These are phyloP conservation scores for Merops nubicus DNA, from an alignment of 2,113 vertebrate species.

Conservation along the genomic window DNA sequence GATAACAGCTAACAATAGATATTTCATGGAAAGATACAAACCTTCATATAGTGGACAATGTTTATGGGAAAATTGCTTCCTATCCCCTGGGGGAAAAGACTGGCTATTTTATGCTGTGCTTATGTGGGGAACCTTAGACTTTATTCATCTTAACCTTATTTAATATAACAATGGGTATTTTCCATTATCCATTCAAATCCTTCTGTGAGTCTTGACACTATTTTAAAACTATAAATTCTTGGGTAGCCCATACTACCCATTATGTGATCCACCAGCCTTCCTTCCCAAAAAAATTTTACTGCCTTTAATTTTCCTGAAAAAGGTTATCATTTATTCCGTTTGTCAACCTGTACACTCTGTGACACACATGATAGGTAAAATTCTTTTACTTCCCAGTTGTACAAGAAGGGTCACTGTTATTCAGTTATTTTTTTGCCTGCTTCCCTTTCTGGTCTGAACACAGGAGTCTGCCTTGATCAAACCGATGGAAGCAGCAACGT, in stretches of 20 bases:
- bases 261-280: neutral
- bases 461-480: neutral
- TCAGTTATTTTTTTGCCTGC: neutral
- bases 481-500: neutral
- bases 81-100: neutral
- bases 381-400: neutral
- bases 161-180: neutral
- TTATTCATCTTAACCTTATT: neutral
- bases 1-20: neutral
- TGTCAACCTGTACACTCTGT: neutral
- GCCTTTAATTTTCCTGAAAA: neutral
- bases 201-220: neutral
- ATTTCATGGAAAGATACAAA: neutral
- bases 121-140: neutral
- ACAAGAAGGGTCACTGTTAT: neutral
- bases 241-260: neutral
- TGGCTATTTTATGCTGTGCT: neutral
- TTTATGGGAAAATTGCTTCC: neutral
- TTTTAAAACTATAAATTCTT: neutral
- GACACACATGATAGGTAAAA: neutral
- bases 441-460: neutral
- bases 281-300: neutral
- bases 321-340: fast-evolving
- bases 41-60: neutral
- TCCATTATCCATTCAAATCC: neutral